A percentile compares a stretch with the other conserved stretches of the same genome.
These are phyloP conservation scores for Pao palembangensis DNA, from an alignment of 2,113 vertebrate genomes.

Conservation along the genomic window DNA sequence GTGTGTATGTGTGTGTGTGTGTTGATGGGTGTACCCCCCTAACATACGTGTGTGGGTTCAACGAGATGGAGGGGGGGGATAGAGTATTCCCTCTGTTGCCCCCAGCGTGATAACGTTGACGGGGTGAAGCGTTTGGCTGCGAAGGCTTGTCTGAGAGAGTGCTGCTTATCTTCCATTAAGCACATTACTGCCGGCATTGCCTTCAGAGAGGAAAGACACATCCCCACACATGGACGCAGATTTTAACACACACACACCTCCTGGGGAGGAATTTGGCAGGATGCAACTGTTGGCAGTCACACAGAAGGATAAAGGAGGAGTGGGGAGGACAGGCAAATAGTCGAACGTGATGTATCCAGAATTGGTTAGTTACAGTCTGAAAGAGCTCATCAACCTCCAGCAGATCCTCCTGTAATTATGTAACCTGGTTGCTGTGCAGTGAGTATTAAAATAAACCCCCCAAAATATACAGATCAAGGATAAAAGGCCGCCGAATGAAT, in stretches of 20 bases:
- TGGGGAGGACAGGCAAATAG: constrained; percentile 24
- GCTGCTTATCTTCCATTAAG: constrained; percentile 70
- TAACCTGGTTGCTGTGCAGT: constrained; percentile 1
- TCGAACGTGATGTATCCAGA: constrained; percentile 43
- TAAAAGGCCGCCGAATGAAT: no score
- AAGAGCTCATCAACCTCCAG: constrained; percentile 48
- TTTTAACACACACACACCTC: constrained; percentile 39
- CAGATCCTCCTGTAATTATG: constrained; percentile 24
- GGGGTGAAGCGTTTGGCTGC: constrained; percentile 39
- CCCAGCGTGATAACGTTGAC: constrained; percentile 48
- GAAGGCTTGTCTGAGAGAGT: constrained; percentile 51
- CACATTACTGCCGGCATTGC: constrained; percentile 64
- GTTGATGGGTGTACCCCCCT: constrained; percentile 5
- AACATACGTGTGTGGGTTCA: not conserved
- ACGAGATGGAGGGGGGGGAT: constrained; percentile 29
- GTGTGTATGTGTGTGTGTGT: constrained; percentile 3
- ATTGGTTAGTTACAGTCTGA: constrained; percentile 57
- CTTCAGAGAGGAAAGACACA: constrained; percentile 50
- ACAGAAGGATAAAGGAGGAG: constrained; percentile 43
- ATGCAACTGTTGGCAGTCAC: constrained; percentile 60
- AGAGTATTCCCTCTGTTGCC: constrained; percentile 40
- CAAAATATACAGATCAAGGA: no score
- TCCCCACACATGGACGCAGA: constrained; percentile 15
- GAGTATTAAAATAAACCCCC: no score
- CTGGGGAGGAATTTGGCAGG: constrained; percentile 64